Percentiles rank a stretch among this genome's conserved stretches.
phyloP scores from a whole-genome alignment of 2,888 invertebrate genomes.

The Volucella bombylans region DNA sequence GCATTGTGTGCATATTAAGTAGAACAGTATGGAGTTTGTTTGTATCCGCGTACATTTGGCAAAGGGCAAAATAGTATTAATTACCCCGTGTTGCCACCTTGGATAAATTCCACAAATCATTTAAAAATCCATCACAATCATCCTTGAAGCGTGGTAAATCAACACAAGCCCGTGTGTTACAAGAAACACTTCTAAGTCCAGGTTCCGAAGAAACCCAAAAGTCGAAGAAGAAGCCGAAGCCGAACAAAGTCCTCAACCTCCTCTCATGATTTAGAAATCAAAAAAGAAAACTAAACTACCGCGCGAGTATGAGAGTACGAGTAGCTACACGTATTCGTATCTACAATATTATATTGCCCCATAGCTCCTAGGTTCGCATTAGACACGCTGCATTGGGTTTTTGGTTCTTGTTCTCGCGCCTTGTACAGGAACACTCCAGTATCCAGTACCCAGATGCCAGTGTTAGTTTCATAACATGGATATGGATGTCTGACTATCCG shows the following conservation, averaged over 20 bases:
- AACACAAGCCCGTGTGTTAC: conserved; percentile 19
- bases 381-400: conserved; percentile 69
- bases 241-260: conserved; percentile 2
- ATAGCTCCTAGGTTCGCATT: conserved; percentile 67
- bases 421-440: conserved; percentile 16
- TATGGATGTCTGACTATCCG: neutral
- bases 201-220: conserved; percentile 9
- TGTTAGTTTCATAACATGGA: neutral
- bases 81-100: conserved; percentile 57
- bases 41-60: neutral
- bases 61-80: conserved; percentile 62
- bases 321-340: no score
- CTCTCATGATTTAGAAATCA: conserved; percentile 39
- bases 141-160: conserved; percentile 72
- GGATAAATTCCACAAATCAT: conserved; percentile 68
- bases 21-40: neutral
- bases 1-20: conserved; percentile 55
- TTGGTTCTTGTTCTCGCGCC: conserved; percentile 31
- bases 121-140: conserved; percentile 60
- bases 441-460: conserved; percentile 8
- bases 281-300: conserved; percentile 22
- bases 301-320: conserved; percentile 7
- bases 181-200: no score
- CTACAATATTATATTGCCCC: conserved; percentile 18
- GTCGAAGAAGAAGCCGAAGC: neutral